A percentile compares a stretch with the other conserved stretches of the same genome.
phyloP scores from a whole-genome alignment of 2,888 invertebrate genomes.

The Teleiodes luculella region DNA sequence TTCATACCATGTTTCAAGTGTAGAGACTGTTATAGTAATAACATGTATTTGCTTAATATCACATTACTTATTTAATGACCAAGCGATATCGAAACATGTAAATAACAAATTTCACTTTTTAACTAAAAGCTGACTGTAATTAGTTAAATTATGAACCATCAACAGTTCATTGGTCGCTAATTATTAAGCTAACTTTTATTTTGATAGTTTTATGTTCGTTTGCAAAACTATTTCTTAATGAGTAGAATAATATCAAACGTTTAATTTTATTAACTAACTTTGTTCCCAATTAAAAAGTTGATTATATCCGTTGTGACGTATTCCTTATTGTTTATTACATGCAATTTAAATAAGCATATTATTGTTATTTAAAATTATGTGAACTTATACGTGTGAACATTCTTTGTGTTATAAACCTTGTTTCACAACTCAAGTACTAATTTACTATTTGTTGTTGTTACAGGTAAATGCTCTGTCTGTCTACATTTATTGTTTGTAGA shows the following conservation, averaged over 20 bases:
- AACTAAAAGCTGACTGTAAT: too few relatives aligned
- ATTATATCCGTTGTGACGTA: background rate
- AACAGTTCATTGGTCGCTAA: background rate
- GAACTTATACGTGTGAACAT: background rate
- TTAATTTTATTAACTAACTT: background rate
- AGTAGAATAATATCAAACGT: background rate
- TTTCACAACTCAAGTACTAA: constrained; percentile 2
- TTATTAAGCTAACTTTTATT: background rate
- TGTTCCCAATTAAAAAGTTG: background rate
- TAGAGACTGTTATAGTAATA: too few relatives aligned
- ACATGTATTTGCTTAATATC: too few relatives aligned
- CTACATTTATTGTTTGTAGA: background rate
- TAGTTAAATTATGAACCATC: background rate
- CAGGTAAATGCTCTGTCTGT: constrained; percentile 24
- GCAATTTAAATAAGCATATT: background rate
- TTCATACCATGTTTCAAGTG: too few relatives aligned
- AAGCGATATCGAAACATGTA: too few relatives aligned
- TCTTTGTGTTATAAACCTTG: background rate
- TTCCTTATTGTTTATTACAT: background rate
- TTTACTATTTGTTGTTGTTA: constrained; percentile 23
- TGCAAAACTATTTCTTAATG: constrained; percentile 4
- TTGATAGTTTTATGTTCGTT: background rate
- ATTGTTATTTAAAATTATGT: background rate
- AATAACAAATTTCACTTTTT: too few relatives aligned
- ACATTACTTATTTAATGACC: too few relatives aligned